phyloP scores from a whole-genome alignment of 2,113 vertebrate genomes.

The Megaleporinus macrocephalus region DNA sequence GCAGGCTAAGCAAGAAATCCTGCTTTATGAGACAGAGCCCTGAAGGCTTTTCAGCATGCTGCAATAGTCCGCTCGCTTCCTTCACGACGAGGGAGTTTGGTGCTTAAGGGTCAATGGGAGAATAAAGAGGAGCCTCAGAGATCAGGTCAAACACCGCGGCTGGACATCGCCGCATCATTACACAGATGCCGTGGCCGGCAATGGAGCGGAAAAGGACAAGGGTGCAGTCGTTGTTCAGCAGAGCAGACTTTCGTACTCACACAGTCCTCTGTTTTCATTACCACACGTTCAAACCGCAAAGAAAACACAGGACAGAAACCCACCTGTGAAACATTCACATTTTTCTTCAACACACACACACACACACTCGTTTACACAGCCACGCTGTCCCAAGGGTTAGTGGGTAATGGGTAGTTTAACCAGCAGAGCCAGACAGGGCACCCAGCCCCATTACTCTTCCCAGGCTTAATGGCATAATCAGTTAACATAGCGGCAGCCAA shows the following conservation, averaged over 20 bases:
- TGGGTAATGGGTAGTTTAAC: constrained; percentile 44
- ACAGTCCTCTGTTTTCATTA: not conserved
- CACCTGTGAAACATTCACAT: no score
- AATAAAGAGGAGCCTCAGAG: not conserved
- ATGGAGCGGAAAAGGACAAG: constrained; percentile 6
- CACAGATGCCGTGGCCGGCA: constrained; percentile 35
- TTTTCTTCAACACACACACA: not conserved
- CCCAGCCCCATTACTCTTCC: constrained; percentile 37
- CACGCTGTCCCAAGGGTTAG: constrained; percentile 13
- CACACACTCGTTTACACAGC: not conserved
- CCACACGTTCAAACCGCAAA: not conserved
- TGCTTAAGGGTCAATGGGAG: not conserved
- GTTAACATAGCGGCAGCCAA: constrained; percentile 8
- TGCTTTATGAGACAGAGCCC: no score
- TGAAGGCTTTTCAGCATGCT: no score
- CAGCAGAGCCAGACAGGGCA: constrained; percentile 24
- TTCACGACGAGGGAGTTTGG: no score
- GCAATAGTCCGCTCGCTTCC: no score
- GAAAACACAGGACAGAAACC: not conserved
- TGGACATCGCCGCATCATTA: constrained; percentile 26
- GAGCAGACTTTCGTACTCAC: not conserved
- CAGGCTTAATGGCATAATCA: constrained; percentile 32
- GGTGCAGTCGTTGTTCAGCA: constrained; percentile 17
- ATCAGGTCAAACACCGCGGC: constrained; percentile 18
- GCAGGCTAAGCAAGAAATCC: no score